phyloP scores from a whole-genome alignment of 2,797 vertebrate genomes.

The Lepidocolaptes lacrymiger region DNA sequence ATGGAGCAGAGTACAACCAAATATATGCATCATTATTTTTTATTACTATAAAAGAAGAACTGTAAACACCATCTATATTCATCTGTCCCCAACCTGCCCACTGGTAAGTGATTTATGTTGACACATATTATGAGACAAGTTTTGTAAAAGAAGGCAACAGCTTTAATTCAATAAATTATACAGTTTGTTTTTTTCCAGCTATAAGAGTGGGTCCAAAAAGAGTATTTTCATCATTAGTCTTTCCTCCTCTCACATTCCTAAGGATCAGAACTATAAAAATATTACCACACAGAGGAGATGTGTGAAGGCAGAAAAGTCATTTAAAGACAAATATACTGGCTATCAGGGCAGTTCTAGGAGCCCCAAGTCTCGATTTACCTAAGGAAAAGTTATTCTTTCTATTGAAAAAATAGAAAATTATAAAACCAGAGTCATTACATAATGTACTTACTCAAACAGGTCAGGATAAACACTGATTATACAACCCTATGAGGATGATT shows the following conservation, averaged over 20 bases:
- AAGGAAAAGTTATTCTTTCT: neutral
- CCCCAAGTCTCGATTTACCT: neutral
- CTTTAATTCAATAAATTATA: neutral
- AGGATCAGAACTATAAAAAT: neutral
- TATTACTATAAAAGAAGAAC: slow-evolving; percentile 47
- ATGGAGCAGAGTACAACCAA: slow-evolving; percentile 38
- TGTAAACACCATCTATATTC: slow-evolving; percentile 49
- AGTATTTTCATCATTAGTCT: neutral
- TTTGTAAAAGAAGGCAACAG: slow-evolving; percentile 8
- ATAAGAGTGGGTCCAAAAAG: neutral
- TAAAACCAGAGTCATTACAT: neutral
- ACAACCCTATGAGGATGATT: neutral
- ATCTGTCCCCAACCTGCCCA: slow-evolving; percentile 30
- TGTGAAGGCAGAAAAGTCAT: neutral
- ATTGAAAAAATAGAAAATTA: neutral
- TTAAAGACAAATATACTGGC: neutral
- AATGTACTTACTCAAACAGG: neutral
- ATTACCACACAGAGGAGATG: neutral
- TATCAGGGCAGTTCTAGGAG: neutral
- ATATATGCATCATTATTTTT: slow-evolving; percentile 52
- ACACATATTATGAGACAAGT: neutral
- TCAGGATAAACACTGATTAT: slow-evolving; percentile 8
- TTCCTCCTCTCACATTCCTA: neutral
- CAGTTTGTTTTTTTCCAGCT: neutral
- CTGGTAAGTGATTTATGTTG: slow-evolving; percentile 53